These are phyloP conservation scores for Dromas ardeola DNA, from an alignment of 2,113 vertebrate species.

Conservation along the genomic window DNA sequence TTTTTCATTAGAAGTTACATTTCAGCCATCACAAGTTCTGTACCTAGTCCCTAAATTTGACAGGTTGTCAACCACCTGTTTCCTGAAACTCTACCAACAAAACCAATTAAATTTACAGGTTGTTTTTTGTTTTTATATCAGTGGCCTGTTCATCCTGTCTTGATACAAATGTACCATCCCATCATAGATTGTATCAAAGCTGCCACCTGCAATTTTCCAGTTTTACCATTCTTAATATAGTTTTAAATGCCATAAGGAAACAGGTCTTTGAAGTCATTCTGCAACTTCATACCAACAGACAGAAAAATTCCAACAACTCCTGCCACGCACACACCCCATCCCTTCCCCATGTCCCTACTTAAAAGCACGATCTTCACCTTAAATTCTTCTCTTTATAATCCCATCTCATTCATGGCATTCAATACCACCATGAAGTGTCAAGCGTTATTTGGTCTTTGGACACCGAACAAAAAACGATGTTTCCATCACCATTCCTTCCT, in stretches of 20 bases:
- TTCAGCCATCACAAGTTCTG: background rate
- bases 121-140: background rate
- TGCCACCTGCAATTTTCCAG: background rate
- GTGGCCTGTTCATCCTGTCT: background rate
- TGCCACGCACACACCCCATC: too few relatives aligned
- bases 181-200: background rate
- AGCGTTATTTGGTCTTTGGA: background rate
- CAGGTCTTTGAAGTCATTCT: background rate
- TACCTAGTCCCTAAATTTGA: too few relatives aligned
- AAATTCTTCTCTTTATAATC: background rate
- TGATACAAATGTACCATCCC: background rate
- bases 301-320: background rate
- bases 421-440: background rate
- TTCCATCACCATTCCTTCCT: background rate
- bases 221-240: background rate
- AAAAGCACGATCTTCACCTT: background rate
- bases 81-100: background rate
- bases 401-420: background rate
- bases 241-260: background rate
- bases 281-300: background rate
- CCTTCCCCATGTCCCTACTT: background rate
- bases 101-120: background rate
- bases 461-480: fast-evolving
- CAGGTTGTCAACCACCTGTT: background rate
- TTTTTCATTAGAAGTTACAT: background rate